These are phyloP conservation scores for Sisor rabdophorus DNA, from an alignment of 2,113 vertebrate species.

Conservation along the genomic window DNA sequence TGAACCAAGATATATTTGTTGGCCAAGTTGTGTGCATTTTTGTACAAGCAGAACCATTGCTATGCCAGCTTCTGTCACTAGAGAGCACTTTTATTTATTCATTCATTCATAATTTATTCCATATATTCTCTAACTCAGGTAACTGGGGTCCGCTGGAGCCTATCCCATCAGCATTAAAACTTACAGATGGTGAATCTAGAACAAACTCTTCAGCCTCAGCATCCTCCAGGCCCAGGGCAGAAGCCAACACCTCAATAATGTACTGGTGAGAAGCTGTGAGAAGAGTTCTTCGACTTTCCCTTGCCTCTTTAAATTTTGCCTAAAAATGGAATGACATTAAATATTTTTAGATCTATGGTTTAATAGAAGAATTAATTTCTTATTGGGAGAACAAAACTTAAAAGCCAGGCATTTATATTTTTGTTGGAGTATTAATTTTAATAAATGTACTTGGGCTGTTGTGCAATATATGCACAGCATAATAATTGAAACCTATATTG, in stretches of 20 bases:
- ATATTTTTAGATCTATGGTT: too few relatives aligned
- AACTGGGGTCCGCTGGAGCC: too few relatives aligned
- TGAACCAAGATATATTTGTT: not conserved
- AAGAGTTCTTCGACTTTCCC: constrained; percentile 67
- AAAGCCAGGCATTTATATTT: too few relatives aligned
- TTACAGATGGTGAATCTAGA: constrained; percentile 75
- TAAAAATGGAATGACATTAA: constrained; percentile 39
- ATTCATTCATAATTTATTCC: too few relatives aligned
- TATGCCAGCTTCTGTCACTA: not conserved
- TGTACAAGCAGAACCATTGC: not conserved
- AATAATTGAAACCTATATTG: too few relatives aligned
- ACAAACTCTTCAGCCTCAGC: constrained; percentile 72
- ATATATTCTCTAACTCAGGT: too few relatives aligned
- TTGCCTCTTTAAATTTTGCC: constrained; percentile 68
- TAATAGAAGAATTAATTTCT: too few relatives aligned
- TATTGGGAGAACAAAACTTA: too few relatives aligned
- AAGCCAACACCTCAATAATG: constrained; percentile 72
- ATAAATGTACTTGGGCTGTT: not conserved
- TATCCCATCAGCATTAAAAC: too few relatives aligned
- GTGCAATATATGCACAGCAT: not conserved
- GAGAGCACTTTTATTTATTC: not conserved
- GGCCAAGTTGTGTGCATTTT: not conserved
- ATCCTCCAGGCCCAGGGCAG: constrained; percentile 63
- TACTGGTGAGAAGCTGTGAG: constrained; percentile 71
- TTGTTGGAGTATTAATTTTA: too few relatives aligned